Evolutionary conservation across 2,113 vertebrate genomes (phyloP).

Genomic region (Notarius lentiginosus): DNA sequence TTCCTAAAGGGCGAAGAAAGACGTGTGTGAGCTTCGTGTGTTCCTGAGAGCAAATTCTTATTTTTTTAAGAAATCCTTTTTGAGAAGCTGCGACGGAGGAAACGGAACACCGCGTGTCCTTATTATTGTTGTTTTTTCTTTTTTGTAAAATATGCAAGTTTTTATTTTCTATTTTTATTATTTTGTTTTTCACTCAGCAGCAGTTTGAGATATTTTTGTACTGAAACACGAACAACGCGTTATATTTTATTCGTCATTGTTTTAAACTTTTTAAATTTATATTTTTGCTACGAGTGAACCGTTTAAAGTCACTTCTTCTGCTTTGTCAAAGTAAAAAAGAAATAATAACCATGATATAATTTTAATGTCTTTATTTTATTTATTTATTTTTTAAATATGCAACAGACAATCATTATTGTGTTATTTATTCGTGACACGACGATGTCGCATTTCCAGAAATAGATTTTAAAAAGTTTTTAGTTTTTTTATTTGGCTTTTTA

Average conservation of each 20-base stretch:
- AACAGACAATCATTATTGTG: slow-evolving; percentile 73
- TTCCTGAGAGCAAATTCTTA: slow-evolving; percentile 68
- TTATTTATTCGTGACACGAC: slow-evolving; percentile 67
- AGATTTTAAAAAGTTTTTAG: not conserved
- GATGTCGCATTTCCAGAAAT: not conserved
- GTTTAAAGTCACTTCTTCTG: slow-evolving; percentile 76
- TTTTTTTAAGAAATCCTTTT: slow-evolving; percentile 69
- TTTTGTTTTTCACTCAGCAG: slow-evolving; percentile 69
- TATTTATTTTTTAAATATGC: slow-evolving; percentile 49
- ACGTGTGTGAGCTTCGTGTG: slow-evolving; percentile 71
- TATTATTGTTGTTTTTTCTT: slow-evolving; percentile 43
- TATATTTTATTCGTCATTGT: slow-evolving; percentile 66
- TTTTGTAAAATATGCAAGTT: slow-evolving; percentile 75
- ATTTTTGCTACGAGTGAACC: slow-evolving; percentile 58
- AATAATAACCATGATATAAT: not conserved
- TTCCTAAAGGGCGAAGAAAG: slow-evolving; percentile 56
- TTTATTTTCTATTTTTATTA: slow-evolving; percentile 69
- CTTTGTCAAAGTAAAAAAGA: slow-evolving; percentile 64
- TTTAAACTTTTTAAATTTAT: slow-evolving; percentile 47
- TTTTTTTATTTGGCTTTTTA: slow-evolving; percentile 6
- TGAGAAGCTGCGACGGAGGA: slow-evolving; percentile 65
- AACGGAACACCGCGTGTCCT: slow-evolving; percentile 71
- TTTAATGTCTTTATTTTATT: slow-evolving; percentile 7
- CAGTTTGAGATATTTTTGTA: slow-evolving; percentile 68
- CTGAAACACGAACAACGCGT: slow-evolving; percentile 61